phyloP scores from a whole-genome alignment of 1,140 invertebrate genomes.

The Eupristina koningsbergeri region DNA sequence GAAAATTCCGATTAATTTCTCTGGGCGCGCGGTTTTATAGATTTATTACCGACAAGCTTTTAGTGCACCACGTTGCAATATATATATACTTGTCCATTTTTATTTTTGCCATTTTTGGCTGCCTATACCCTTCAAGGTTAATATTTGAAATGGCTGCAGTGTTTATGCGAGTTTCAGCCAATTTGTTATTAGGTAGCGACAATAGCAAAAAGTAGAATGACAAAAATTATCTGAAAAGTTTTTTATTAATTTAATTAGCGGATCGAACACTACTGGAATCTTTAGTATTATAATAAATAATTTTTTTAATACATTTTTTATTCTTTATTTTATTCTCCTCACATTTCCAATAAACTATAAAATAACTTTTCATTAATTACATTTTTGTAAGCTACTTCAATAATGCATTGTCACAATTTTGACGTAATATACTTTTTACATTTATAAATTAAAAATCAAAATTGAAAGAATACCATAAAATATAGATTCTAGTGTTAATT shows the following conservation, averaged over 20 bases:
- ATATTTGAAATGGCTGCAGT: slow-evolving; percentile 17
- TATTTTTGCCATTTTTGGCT: background rate
- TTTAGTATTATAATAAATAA: background rate
- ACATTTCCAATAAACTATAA: too few relatives aligned
- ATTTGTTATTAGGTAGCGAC: background rate
- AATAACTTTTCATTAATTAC: too few relatives aligned
- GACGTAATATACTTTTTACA: too few relatives aligned
- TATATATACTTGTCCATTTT: background rate
- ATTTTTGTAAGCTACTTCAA: too few relatives aligned
- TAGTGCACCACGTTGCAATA: background rate
- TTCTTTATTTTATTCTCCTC: too few relatives aligned
- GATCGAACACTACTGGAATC: background rate
- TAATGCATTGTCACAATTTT: too few relatives aligned
- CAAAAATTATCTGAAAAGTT: background rate
- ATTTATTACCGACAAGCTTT: slow-evolving; percentile 30
- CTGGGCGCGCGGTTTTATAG: slow-evolving; percentile 14
- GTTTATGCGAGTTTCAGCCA: background rate
- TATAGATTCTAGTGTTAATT: too few relatives aligned
- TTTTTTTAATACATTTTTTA: too few relatives aligned
- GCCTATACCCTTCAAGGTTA: background rate
- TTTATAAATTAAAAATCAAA: too few relatives aligned
- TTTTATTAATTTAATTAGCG: slow-evolving; percentile 15
- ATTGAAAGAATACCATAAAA: too few relatives aligned
- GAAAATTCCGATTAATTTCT: slow-evolving; percentile 44
- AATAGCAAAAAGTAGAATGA: background rate